Evolutionary conservation across 2,888 invertebrate species (phyloP).

Genomic region (Biston stratarius): DNA sequence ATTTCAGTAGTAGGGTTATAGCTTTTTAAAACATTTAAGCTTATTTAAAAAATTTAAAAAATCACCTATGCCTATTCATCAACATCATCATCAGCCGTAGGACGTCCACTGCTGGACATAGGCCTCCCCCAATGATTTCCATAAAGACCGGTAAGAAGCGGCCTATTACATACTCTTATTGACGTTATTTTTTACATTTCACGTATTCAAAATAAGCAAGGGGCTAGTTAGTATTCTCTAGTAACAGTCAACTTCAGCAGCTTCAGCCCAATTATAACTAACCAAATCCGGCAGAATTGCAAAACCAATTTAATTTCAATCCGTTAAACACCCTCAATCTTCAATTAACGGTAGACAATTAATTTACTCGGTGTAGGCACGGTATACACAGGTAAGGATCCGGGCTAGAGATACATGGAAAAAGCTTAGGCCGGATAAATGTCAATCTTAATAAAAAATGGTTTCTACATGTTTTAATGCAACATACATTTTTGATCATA

Average conservation of each 20-base stretch:
- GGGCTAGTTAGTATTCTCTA: not conserved
- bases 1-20: no score
- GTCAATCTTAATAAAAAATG: not conserved
- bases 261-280: slow-evolving; percentile 25
- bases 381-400: slow-evolving; percentile 39
- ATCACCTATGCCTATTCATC: no score
- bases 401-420: not conserved
- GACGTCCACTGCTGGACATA: no score
- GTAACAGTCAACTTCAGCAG: not conserved
- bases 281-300: slow-evolving; percentile 32
- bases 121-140: no score
- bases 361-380: slow-evolving; percentile 37
- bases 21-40: no score
- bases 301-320: slow-evolving; percentile 43
- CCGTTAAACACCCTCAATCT: slow-evolving; percentile 46
- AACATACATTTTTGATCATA: no score
- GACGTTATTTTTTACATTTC: no score
- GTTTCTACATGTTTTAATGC: no score
- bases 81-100: no score
- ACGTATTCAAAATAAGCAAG: not conserved
- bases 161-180: no score
- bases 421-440: not conserved
- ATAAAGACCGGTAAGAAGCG: no score
- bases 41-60: no score
- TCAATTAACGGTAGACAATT: slow-evolving; percentile 46